A percentile compares a stretch with the other conserved stretches of the same genome.
Conservation (phyloP, 2,888 invertebrate genomes). For the Tryphoninae sp. region DNA sequence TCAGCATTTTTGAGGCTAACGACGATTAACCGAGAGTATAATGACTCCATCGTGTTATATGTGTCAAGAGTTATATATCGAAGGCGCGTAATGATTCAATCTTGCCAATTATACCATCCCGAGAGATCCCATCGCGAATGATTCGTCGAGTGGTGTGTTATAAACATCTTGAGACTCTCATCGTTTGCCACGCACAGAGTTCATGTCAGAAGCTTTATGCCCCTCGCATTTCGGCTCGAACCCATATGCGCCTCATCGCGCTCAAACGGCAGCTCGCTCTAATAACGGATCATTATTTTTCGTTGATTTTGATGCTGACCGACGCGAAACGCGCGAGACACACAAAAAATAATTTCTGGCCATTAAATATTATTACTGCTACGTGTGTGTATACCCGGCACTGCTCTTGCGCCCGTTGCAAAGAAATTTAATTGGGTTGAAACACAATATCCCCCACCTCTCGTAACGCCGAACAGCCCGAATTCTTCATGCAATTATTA, state of each 20-base stretch:
- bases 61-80: constrained; percentile 54
- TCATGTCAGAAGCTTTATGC: neutral
- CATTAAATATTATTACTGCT: constrained; percentile 60
- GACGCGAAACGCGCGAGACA: constrained; percentile 54
- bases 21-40: constrained; percentile 51
- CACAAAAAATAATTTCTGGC: constrained; percentile 56
- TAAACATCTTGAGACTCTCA: constrained; percentile 49
- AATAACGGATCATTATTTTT: constrained; percentile 66
- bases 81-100: constrained; percentile 53
- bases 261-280: constrained; percentile 47
- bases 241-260: constrained; percentile 18
- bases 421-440: constrained; percentile 59
- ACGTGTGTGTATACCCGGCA: constrained; percentile 8
- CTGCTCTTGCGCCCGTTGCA: constrained; percentile 10
- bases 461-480: constrained; percentile 18
- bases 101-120: constrained; percentile 55
- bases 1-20: constrained; percentile 35
- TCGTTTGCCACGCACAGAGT: constrained; percentile 31
- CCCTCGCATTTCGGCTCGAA: neutral
- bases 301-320: constrained; percentile 58
- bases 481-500: constrained; percentile 56
- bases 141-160: constrained; percentile 51
- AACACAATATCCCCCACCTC: constrained; percentile 36
- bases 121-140: constrained; percentile 41
- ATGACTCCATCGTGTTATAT: constrained; percentile 53